Evolutionary conservation across 2,113 vertebrate genomes (phyloP), one percentile per base, ranked within the genome.

Genomic region (Oceanites oceanicus): DNA sequence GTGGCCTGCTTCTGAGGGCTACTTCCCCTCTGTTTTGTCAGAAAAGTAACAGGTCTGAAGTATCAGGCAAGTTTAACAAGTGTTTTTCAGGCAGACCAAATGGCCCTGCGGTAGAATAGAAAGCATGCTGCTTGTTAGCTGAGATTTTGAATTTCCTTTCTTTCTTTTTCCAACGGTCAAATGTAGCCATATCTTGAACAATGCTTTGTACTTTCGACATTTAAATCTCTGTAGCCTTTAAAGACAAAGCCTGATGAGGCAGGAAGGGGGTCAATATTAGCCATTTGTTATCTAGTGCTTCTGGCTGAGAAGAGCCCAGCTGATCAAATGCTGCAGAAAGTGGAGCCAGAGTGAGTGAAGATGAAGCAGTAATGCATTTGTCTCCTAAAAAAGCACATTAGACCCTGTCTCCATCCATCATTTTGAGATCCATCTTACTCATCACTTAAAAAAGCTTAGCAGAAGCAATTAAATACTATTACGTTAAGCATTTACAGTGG

Each of bases 381-480:
- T 65, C 58, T 94, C 29, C 52, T 50, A 61, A 91, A 95, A 89
- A 92, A 36, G 26, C 52, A 47, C 74, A 79, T 88, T 85, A 94
- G 29, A 49, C 2, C 74, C 47, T 68, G 50, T 70, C n/a, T 76
- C 42, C 38, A 88, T 82, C 62, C 71, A 90, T 97, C 66, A 92
- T 79, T 79, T 76, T 82, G 73, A 95, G 58, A 97, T 61, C 53
- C 32, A 52, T 67, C 62, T 84, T 68, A 72, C 45, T 67, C 92
- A 68, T 82, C 38, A 63, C 55, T 82, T 53, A 4, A 70, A 56
- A 88, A 81, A 73, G 58, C 70, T 94, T 85, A 95, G 67, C 22
- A 38, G 84, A 79, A 92, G 71, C 58, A 91, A 89, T 95, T 85
- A 95, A 95, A 92, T 70, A 65, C 70, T 89, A 50, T 50, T 79